Conservation (phyloP, 2,113 vertebrate genomes). For the Chaetops frenatus region DNA sequence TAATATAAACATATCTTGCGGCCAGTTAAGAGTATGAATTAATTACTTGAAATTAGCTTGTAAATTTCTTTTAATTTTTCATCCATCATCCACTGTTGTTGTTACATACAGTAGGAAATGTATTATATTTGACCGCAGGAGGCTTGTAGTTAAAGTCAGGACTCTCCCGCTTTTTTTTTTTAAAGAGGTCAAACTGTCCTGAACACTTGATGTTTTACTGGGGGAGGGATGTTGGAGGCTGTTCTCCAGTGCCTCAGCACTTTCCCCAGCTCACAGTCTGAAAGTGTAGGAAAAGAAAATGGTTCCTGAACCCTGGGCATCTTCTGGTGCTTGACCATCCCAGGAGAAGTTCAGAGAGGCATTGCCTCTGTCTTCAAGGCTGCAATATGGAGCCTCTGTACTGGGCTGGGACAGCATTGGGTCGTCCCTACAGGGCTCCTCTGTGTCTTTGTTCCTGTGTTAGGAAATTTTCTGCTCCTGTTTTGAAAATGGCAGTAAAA, state of each 20-base stretch:
- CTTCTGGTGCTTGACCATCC: neutral
- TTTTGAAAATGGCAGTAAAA: neutral
- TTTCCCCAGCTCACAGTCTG: neutral
- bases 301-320: neutral
- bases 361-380: neutral
- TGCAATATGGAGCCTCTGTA: neutral
- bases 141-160: neutral
- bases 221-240: neutral
- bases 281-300: neutral
- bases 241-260: neutral
- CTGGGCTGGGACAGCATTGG: neutral
- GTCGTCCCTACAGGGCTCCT: neutral
- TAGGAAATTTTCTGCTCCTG: neutral
- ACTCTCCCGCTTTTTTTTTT: neutral
- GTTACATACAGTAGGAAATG: neutral
- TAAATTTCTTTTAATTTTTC: neutral
- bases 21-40: neutral
- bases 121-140: neutral
- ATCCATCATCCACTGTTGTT: neutral
- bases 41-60: constrained; percentile 1
- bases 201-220: neutral
- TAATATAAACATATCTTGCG: neutral
- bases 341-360: neutral
- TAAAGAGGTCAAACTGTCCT: neutral
- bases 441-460: neutral